phyloP scores from a whole-genome alignment of 2,888 invertebrate species.

The Malthinus flaveolus region DNA sequence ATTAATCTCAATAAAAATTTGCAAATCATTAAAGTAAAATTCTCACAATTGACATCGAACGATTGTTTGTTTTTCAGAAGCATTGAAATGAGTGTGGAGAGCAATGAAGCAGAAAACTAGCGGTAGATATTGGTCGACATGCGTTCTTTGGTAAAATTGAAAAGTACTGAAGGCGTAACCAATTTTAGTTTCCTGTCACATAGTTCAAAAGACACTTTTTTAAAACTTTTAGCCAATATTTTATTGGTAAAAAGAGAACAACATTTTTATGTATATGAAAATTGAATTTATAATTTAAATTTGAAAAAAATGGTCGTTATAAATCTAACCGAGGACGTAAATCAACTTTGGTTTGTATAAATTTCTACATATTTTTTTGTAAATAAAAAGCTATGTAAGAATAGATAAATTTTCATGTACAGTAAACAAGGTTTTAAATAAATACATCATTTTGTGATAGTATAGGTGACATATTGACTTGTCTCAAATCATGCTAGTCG shows the following conservation, averaged over 20 bases:
- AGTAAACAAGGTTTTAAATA: not conserved
- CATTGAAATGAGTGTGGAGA: constrained; percentile 25
- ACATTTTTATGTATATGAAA: too few relatives aligned
- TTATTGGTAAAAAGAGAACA: not conserved
- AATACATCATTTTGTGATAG: constrained; percentile 19
- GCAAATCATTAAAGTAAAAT: constrained; percentile 19
- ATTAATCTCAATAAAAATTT: not conserved
- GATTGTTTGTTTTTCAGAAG: constrained; percentile 29
- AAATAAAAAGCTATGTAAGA: not conserved
- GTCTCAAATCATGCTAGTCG: constrained; percentile 30
- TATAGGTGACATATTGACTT: constrained; percentile 33
- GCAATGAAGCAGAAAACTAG: constrained; percentile 29
- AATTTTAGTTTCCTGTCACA: constrained; percentile 35
- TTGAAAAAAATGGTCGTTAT: too few relatives aligned
- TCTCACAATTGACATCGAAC: constrained; percentile 26
- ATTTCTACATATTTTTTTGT: not conserved
- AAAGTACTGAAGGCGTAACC: constrained; percentile 29
- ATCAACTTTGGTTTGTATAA: not conserved
- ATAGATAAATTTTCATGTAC: constrained; percentile 16
- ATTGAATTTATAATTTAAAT: too few relatives aligned
- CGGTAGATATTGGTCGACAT: constrained; percentile 26
- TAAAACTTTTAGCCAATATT: not conserved
- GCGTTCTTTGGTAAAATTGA: constrained; percentile 24
- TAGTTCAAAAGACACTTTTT: constrained; percentile 24
- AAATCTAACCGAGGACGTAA: too few relatives aligned